phyloP scores from a whole-genome alignment of 2,888 invertebrate species.

The Cerastoderma edule region DNA sequence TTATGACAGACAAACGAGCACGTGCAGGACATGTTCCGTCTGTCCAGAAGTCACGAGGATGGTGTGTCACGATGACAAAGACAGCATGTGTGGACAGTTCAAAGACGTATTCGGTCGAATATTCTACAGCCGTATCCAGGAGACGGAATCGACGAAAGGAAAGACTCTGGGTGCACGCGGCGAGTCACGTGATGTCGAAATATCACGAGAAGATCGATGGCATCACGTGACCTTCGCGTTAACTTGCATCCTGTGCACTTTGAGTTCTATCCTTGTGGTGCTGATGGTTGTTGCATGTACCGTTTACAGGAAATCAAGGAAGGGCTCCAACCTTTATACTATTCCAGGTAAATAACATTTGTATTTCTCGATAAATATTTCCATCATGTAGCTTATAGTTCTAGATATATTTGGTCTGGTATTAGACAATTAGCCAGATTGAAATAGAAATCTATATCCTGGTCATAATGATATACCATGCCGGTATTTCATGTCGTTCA shows the following conservation, averaged over 20 bases:
- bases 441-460: too few relatives aligned
- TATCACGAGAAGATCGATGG: neutral
- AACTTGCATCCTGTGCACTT: constrained; percentile 1
- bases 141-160: too few relatives aligned
- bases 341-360: constrained; percentile 4
- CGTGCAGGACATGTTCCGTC: constrained; percentile 7
- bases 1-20: neutral
- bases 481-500: too few relatives aligned
- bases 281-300: constrained; percentile 14
- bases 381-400: too few relatives aligned
- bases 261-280: neutral
- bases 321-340: neutral
- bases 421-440: too few relatives aligned
- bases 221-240: constrained; percentile 2
- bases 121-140: too few relatives aligned
- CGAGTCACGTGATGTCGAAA: neutral
- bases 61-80: neutral
- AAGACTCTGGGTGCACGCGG: too few relatives aligned
- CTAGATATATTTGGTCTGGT: too few relatives aligned
- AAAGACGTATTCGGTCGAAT: neutral
- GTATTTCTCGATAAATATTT: too few relatives aligned
- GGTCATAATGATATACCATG: too few relatives aligned
- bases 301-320: constrained; percentile 6
- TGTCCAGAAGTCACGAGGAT: constrained; percentile 5
- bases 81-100: neutral